A percentile compares a stretch with the other conserved stretches of the same genome.
phyloP scores from a whole-genome alignment of 2,888 invertebrate species.

The Leuctra nigra region DNA sequence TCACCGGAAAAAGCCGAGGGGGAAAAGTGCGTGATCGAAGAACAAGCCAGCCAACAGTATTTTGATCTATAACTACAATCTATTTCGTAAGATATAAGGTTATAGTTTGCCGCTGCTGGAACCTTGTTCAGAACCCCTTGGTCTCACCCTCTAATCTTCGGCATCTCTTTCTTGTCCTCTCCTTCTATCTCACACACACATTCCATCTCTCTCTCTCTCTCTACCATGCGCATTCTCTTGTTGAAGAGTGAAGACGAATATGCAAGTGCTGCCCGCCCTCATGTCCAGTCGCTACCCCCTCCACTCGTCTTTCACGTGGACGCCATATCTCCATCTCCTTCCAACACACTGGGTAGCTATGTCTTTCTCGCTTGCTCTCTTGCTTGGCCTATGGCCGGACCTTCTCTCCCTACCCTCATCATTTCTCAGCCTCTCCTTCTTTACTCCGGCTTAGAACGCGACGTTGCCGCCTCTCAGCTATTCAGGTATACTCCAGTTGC shows the following conservation, averaged over 20 bases:
- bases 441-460: constrained; percentile 20
- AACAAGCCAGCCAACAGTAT: too few relatives aligned
- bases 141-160: too few relatives aligned
- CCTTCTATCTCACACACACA: too few relatives aligned
- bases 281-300: not conserved
- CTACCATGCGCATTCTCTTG: not conserved
- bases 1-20: too few relatives aligned
- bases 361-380: not conserved
- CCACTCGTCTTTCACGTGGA: constrained; percentile 3
- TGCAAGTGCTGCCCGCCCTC: too few relatives aligned
- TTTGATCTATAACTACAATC: too few relatives aligned
- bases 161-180: too few relatives aligned
- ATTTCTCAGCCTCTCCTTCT: constrained; percentile 18
- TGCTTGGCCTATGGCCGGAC: constrained; percentile 6
- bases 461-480: constrained; percentile 15
- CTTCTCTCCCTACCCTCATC: constrained; percentile 20
- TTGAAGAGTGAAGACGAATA: not conserved
- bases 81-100: too few relatives aligned
- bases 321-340: not conserved
- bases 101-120: too few relatives aligned
- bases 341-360: too few relatives aligned
- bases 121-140: too few relatives aligned
- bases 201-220: constrained; percentile 7
- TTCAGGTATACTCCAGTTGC: not conserved
- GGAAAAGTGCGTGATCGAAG: too few relatives aligned